phyloP scores from a whole-genome alignment of 2,888 invertebrate genomes.

The Ectobius pallidus region DNA sequence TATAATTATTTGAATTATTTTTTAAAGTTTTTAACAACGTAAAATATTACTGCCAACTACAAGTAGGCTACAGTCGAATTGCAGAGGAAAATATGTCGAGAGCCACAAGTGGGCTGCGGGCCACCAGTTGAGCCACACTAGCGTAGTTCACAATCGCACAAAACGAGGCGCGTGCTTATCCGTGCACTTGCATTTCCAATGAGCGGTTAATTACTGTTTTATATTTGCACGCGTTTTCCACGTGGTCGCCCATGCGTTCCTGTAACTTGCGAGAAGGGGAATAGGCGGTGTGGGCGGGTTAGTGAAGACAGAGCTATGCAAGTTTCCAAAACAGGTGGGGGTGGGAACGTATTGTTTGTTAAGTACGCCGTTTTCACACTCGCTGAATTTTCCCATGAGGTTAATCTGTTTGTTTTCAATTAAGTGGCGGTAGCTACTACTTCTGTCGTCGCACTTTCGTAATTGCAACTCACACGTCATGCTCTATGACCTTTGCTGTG shows the following conservation, averaged over 20 bases:
- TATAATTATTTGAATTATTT: too few species aligned
- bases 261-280: background rate
- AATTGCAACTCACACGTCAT: too few species aligned
- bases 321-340: background rate
- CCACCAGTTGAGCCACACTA: too few species aligned
- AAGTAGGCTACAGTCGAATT: too few species aligned
- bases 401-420: background rate
- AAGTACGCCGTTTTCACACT: constrained; percentile 21
- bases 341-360: background rate
- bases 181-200: background rate
- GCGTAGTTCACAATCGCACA: background rate
- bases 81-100: too few species aligned
- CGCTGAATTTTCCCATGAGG: background rate
- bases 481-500: background rate
- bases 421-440: too few species aligned
- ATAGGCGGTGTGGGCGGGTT: too few species aligned
- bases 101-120: too few species aligned
- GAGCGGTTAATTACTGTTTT: constrained; percentile 16
- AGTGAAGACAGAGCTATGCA: background rate
- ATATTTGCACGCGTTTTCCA: constrained; percentile 31
- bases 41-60: too few species aligned
- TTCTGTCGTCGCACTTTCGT: too few species aligned
- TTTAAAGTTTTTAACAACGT: too few species aligned
- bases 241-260: constrained; percentile 21
- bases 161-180: too few species aligned